These are phyloP conservation scores for Agonum fuliginosum DNA, from an alignment of 2,888 invertebrate species.

Conservation along the genomic window DNA sequence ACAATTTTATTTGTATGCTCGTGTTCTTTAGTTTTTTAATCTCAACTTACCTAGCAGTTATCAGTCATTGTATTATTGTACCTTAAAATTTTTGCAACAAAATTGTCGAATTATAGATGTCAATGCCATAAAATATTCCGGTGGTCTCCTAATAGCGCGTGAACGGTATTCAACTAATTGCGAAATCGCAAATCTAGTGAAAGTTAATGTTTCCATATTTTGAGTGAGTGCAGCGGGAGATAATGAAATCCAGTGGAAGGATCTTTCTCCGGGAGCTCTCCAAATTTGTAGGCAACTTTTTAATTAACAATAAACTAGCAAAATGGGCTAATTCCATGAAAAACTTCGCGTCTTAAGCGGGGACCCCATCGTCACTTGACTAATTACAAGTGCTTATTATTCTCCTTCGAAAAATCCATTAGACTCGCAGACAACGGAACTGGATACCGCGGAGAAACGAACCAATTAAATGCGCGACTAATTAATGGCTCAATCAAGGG, in stretches of 20 bases:
- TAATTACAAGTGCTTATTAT: slow-evolving; percentile 53
- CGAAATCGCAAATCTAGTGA: slow-evolving; percentile 26
- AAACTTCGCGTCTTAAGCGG: slow-evolving; percentile 52
- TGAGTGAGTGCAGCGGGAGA: slow-evolving; percentile 3
- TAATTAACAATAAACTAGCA: slow-evolving; percentile 55
- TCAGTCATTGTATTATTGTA: no score
- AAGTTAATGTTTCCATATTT: slow-evolving; percentile 24
- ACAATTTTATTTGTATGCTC: no score
- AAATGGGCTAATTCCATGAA: slow-evolving; percentile 49
- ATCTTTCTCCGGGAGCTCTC: neutral
- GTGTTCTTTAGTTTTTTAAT: no score
- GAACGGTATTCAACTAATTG: slow-evolving; percentile 11
- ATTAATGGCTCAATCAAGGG: slow-evolving; percentile 57
- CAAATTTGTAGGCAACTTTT: slow-evolving; percentile 51
- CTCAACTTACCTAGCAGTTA: no score
- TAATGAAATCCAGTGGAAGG: slow-evolving; percentile 27
- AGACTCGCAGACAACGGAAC: slow-evolving; percentile 22
- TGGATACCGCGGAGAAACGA: slow-evolving; percentile 27
- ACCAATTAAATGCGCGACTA: slow-evolving; percentile 47
- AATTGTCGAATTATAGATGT: no score
- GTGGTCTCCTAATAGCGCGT: slow-evolving; percentile 1
- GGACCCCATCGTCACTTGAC: slow-evolving; percentile 20
- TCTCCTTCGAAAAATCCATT: slow-evolving; percentile 50
- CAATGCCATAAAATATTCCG: no score
- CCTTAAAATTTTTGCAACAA: no score